Evolutionary conservation across 2,113 vertebrate genomes (phyloP), one percentile per base, ranked within the genome.

Genomic region (Silurus asotus): DNA sequence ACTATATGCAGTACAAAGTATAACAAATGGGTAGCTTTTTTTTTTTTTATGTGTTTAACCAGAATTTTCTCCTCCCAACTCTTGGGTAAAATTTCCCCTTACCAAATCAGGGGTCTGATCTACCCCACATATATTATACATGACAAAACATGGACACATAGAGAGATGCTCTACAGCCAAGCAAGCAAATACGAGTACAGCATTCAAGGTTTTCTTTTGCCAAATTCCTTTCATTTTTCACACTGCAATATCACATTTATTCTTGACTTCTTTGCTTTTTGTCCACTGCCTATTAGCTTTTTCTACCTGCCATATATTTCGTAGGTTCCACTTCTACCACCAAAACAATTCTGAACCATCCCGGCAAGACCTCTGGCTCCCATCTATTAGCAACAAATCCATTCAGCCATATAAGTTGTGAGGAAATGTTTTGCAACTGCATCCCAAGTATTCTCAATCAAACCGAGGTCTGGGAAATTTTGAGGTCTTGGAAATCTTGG

Each of bases 1-100:
- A 84, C 25, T 28, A 84, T 45, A 74, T 72, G 82, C n/a, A 83
- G 25, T 23, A 37, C 49, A 70, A 37, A 53, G 51, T 20, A 19
- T 70, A 25, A 23, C 5, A 2, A 72, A 58, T 58, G 17, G 25
- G 0, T 59, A 3, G 11, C 59, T 25, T 51, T 53, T 37, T 37
- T 37, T 25, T 51, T 53, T 37, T 37, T 37, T 2, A 37, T 37
- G 37, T 37, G 37, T 37, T 49, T 9, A 17, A 65, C 13, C 15
- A 58, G 1, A 58, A 4, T 23, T 53, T 5, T 75, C 23, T n/a
- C 10, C 49, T 20, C n/a, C 20, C 2, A 55, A 17, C 55, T 76
- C 23, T 55, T 76, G 10, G 23, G 49, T 7, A 76, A 76, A 76
- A 6, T 9, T 51, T 75, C 19, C 20, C 72, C 72, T 75, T 20